phyloP scores from a whole-genome alignment of 2,113 vertebrate genomes.

The Pygoscelis antarcticus region DNA sequence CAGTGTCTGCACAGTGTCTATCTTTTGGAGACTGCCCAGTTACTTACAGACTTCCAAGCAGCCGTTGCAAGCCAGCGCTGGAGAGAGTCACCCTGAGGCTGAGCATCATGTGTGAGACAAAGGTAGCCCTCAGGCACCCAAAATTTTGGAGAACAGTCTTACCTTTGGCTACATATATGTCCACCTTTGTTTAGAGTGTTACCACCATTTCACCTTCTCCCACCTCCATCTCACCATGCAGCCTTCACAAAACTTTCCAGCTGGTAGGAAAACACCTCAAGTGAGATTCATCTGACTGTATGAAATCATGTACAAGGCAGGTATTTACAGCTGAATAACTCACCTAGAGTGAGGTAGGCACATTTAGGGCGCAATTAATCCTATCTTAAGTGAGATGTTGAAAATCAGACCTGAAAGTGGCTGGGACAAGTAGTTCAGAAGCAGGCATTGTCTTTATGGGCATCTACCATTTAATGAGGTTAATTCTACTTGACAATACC shows the following conservation, averaged over 20 bases:
- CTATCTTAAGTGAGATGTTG: background rate
- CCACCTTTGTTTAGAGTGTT: background rate
- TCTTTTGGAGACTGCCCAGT: background rate
- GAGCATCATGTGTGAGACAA: background rate
- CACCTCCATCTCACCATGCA: background rate
- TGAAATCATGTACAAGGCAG: background rate
- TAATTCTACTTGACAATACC: background rate
- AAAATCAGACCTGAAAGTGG: background rate
- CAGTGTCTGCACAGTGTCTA: background rate
- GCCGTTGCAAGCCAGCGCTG: background rate
- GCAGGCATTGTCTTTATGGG: background rate
- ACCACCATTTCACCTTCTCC: background rate
- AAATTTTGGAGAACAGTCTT: background rate
- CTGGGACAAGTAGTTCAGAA: background rate
- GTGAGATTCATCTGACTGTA: fast-evolving
- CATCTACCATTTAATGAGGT: background rate
- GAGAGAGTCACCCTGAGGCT: background rate
- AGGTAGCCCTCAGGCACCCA: background rate
- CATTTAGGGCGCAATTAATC: background rate
- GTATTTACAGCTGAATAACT: background rate
- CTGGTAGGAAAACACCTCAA: background rate
- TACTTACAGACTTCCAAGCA: background rate
- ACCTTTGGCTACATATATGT: background rate
- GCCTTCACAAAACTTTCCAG: background rate
- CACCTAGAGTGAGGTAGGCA: background rate